Evolutionary conservation across 2,797 vertebrate species (phyloP).

Genomic region (Petrocephalus sullivani): DNA sequence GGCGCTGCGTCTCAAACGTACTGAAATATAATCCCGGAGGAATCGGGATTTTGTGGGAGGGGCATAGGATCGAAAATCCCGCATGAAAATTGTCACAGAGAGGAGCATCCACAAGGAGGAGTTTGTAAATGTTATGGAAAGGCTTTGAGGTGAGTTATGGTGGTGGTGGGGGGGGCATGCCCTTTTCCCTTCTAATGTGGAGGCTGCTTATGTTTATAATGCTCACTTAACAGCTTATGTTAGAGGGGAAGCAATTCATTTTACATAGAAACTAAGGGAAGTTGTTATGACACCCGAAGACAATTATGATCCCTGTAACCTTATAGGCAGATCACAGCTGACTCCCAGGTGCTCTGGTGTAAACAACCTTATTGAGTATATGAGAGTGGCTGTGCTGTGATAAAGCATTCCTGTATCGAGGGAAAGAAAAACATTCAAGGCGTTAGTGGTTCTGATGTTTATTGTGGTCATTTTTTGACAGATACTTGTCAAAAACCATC

Average conservation of each 20-base stretch:
- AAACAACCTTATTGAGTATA: not conserved
- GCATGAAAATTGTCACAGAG: conserved; percentile 31
- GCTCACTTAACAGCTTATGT: not conserved
- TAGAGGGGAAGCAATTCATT: not conserved
- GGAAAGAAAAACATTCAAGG: no score
- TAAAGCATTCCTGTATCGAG: not conserved
- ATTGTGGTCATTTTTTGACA: not conserved
- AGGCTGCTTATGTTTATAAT: not conserved
- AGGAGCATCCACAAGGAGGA: conserved; percentile 23
- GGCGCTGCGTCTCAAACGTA: conserved; percentile 46
- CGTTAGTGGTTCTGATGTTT: not conserved
- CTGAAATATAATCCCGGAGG: conserved; percentile 45
- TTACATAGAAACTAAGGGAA: not conserved
- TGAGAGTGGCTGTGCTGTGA: not conserved
- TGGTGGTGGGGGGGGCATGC: not conserved
- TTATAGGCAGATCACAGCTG: not conserved
- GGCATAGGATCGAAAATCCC: not conserved
- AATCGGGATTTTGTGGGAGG: conserved; percentile 37
- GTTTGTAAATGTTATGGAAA: not conserved
- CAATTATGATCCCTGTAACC: not conserved
- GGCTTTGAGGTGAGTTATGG: not conserved
- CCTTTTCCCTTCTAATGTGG: not conserved
- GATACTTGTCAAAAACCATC: not conserved
- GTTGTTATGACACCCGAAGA: not conserved
- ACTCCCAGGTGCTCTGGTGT: not conserved